Conservation (phyloP, 2,888 invertebrate genomes). For the Zaprionus bogoriensis region DNA sequence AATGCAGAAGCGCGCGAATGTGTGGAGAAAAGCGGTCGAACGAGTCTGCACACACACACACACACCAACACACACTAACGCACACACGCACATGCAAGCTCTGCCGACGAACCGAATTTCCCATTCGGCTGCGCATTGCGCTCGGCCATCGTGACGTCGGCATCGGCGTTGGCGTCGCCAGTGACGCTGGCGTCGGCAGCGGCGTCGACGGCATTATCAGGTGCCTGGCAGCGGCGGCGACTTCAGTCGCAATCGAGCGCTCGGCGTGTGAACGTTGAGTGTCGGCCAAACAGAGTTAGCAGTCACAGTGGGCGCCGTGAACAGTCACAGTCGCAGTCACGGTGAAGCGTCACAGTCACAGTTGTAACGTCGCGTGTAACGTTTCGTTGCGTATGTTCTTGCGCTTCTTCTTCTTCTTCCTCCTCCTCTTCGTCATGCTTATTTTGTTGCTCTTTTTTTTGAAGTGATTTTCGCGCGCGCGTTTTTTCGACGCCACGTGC, state of each 20-base stretch:
- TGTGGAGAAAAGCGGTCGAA: constrained; percentile 69
- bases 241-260: constrained; percentile 75
- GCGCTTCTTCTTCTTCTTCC: constrained; percentile 10
- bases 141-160: constrained; percentile 9
- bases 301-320: constrained; percentile 16
- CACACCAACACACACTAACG: no score
- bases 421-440: no score
- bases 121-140: constrained; percentile 27
- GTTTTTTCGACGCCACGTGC: constrained; percentile 48
- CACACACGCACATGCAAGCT: no score
- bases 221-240: constrained; percentile 52
- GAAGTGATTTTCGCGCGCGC: constrained; percentile 48
- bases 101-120: constrained; percentile 21
- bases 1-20: constrained; percentile 22
- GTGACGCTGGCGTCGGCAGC: constrained; percentile 12
- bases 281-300: constrained; percentile 10
- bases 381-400: constrained; percentile 31
- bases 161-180: constrained; percentile 14
- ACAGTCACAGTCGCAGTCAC: not conserved
- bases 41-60: constrained; percentile 50
- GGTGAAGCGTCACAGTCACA: constrained; percentile 24
- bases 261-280: constrained; percentile 68
- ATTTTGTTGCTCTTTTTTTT: constrained; percentile 29
- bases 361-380: constrained; percentile 43
- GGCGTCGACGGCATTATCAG: constrained; percentile 58